Base-by-base conservation (phyloP, 2,113 vertebrate species). In the Pyxicephalus adspersus region DNA sequence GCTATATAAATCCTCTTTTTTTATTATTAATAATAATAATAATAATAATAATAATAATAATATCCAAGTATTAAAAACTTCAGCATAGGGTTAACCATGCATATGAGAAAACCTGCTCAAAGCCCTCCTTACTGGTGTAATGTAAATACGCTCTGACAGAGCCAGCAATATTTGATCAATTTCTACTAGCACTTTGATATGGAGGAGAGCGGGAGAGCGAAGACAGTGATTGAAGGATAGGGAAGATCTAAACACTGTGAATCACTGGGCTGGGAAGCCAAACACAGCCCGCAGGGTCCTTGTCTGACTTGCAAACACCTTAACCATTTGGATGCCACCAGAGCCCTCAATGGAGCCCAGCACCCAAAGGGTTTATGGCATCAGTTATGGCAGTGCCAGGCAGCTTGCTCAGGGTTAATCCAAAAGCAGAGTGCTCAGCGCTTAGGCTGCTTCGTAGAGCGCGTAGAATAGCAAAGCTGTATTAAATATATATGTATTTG, bases 151-250 rank as follows among this genome's bases (percentile, higher is more conserved):
- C 76, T 11, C 76, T 77, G 76, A 52, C 76, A 77, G 77, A 28
- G 38, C 58, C 38, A 19, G 38, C 58, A 64, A 52, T 81, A 68
- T 81, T 81, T 81, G 78, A 81, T 81, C 78, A 73, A 63, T 72
- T 55, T 63, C 57, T 72, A 73, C 68, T 52, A 63, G 64, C 58
- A 34, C 57, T 64, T 72, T 81, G 68, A 81, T 54, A 71, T 60
- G 34, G 23, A 63, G 66, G 22, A 28, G 38, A 66, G 29, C 55
- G 54, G 22, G 50, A 64, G 31, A 45, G 65, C 34, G 31, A 5
- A 38, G 28, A 20, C 50, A 20, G 38, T 28, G 61, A 34, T 51
- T 7, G 45, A 55, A 26, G 61, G 45, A 31, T 52, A 50, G 55
- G 60, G 25, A 64, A 61, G 74, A 54, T 77, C 74, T 77, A 26